phyloP scores from a whole-genome alignment of 37 sponge, comb jelly and placozoan genomes.

The Spongia lamella region DNA sequence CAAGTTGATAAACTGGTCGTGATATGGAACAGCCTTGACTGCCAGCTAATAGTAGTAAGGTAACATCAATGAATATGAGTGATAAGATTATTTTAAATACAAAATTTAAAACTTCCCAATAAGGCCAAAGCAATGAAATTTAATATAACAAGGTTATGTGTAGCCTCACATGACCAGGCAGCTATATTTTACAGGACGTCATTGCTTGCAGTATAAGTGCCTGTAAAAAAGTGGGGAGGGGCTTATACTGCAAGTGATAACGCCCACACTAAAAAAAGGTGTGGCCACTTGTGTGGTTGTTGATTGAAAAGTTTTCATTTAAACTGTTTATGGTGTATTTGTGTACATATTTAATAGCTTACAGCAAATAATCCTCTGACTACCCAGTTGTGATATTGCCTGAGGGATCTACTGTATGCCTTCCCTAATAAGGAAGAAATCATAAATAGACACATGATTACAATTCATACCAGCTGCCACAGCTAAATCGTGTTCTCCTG shows the following conservation, averaged over 20 bases:
- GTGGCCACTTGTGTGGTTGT: neutral
- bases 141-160: too few relatives aligned
- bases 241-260: neutral
- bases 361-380: slow-evolving; percentile 84
- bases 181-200: too few relatives aligned
- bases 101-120: too few relatives aligned
- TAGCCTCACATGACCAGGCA: too few relatives aligned
- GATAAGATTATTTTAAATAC: too few relatives aligned
- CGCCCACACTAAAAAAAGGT: neutral
- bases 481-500: slow-evolving; percentile 68
- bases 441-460: slow-evolving; percentile 16
- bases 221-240: neutral
- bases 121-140: too few relatives aligned
- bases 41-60: slow-evolving; percentile 50
- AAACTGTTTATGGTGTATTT: neutral
- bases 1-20: slow-evolving; percentile 37
- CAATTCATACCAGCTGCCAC: slow-evolving; percentile 69
- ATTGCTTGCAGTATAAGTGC: neutral
- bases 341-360: too few relatives aligned
- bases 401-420: slow-evolving; percentile 67
- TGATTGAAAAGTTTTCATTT: neutral
- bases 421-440: slow-evolving; percentile 39
- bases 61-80: too few relatives aligned
- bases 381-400: slow-evolving; percentile 74
- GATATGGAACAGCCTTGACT: slow-evolving; percentile 73